A percentile compares a stretch with the other conserved stretches of the same genome.
These are phyloP conservation scores for Lasioglossum zephyrum DNA, from an alignment of 2,888 invertebrate genomes.

Conservation along the genomic window DNA sequence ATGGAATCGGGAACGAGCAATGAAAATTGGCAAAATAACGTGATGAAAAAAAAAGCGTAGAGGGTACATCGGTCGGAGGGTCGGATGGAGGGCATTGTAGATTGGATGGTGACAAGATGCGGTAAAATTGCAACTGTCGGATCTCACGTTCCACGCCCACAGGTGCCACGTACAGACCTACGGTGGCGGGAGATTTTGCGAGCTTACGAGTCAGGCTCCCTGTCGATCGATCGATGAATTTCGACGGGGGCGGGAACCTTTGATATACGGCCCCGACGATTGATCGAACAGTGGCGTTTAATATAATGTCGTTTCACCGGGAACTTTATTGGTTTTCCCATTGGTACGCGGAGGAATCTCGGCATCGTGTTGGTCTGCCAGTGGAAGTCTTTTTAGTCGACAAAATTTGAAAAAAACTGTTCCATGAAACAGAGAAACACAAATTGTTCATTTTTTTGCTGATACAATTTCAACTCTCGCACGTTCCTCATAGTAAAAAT, in stretches of 20 bases:
- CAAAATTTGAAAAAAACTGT: background rate
- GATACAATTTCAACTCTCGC: background rate
- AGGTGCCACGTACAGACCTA: constrained; percentile 52
- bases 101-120: constrained; percentile 62
- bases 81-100: constrained; percentile 38
- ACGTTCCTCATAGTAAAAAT: background rate
- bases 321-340: constrained; percentile 29
- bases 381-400: background rate
- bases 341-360: background rate
- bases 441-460: background rate
- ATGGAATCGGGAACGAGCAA: background rate
- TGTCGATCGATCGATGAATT: constrained; percentile 49
- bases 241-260: constrained; percentile 19
- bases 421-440: background rate
- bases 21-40: constrained; percentile 38
- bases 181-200: constrained; percentile 40
- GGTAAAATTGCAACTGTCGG: constrained; percentile 71
- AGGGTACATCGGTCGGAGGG: constrained; percentile 12
- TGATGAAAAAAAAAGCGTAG: constrained; percentile 22
- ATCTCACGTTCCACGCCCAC: constrained; percentile 63
- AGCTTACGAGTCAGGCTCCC: constrained; percentile 49
- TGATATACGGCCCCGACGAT: constrained; percentile 39
- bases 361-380: background rate
- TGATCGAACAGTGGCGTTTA: constrained; percentile 44
- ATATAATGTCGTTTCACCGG: constrained; percentile 41